Evolutionary conservation across 2,113 vertebrate species (phyloP).

Genomic region (Lepus americanus): DNA sequence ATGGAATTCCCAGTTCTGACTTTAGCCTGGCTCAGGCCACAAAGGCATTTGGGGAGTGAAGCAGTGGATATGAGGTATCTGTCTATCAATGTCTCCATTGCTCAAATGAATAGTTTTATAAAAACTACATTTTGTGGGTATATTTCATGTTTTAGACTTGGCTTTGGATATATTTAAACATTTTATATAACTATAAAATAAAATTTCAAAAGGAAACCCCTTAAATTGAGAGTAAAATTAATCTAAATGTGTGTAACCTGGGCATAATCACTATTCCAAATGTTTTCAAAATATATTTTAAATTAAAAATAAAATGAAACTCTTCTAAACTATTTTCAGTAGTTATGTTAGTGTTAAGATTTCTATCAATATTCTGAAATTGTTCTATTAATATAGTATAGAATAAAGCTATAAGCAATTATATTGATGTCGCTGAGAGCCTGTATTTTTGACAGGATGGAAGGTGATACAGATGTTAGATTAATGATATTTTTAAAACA

Average conservation of each 20-base stretch:
- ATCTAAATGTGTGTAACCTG: not conserved
- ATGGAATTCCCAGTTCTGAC: too few species aligned
- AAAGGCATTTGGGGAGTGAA: too few species aligned
- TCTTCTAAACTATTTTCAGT: not conserved
- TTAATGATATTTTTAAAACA: not conserved
- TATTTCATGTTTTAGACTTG: conserved; percentile 26
- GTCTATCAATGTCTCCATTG: too few species aligned
- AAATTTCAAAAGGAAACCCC: conserved; percentile 50
- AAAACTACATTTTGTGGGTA: conserved; percentile 42
- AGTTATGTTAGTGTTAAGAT: not conserved
- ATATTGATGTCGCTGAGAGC: not conserved
- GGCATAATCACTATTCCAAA: not conserved
- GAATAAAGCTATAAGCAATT: conserved; percentile 40
- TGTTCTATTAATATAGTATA: not conserved
- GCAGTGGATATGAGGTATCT: too few species aligned
- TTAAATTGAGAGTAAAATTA: conserved; percentile 58
- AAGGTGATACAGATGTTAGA: conserved; percentile 28
- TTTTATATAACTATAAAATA: conserved; percentile 60
- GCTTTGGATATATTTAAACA: conserved; percentile 45
- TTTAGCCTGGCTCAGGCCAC: too few species aligned
- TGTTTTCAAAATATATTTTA: conserved; percentile 39
- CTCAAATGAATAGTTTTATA: not conserved
- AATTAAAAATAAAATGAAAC: conserved; percentile 34
- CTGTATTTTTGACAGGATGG: not conserved
- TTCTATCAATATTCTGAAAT: conserved; percentile 15